Base-by-base conservation (phyloP, 1,140 invertebrate genomes). In the Hylaeus volcanicus region DNA sequence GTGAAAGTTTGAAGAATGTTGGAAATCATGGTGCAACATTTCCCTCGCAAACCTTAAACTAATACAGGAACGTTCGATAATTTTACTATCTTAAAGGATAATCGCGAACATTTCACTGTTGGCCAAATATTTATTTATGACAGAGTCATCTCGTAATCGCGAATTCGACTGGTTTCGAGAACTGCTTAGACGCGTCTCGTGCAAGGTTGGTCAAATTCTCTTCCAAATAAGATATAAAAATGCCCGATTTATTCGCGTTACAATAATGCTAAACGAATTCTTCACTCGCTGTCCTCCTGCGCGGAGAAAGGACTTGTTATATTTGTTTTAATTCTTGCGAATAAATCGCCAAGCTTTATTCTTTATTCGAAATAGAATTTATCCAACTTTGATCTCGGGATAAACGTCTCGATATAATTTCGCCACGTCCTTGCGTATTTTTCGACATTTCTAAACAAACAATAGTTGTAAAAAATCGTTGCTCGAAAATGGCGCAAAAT, bases 11-110 rank as follows among this genome's bases (percentile, higher is more conserved):
- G 51, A 76, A 68, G 55, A 51, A 70, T 26, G 26, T 43, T 11
- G 56, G 37, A 51, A 41, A 64, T 64, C 39, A n/a, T 5, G 15
- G 3, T 45, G 12, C 26, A 58, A 45, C 39, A 58, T 76, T 15
- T 75, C n/a, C 63, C 64, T 51, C 5, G 48, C 51, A 55, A 79
- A 48, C 68, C 45, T 71, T 71, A 45, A 79, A 64, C 6, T 39
- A 56, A 72, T 72, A 72, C 60, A 56, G 37, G 41, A 72, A 72
- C 39, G 69, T 72, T n/a, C 69, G 64, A 3, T 73, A 72, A 71
- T 63, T 63, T 53, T 51, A 77, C 68, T 53, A 15, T n/a, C n/a
- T 26, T 2, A 9, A 61, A 71, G n/a, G 55, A 53, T 55, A 79
- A 64, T 64, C 4, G 39, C 15, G 8, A n/a, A 56, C 15, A 41